Evolutionary conservation across 2,888 invertebrate genomes (phyloP).

Genomic region (Leptinotarsa juncta): DNA sequence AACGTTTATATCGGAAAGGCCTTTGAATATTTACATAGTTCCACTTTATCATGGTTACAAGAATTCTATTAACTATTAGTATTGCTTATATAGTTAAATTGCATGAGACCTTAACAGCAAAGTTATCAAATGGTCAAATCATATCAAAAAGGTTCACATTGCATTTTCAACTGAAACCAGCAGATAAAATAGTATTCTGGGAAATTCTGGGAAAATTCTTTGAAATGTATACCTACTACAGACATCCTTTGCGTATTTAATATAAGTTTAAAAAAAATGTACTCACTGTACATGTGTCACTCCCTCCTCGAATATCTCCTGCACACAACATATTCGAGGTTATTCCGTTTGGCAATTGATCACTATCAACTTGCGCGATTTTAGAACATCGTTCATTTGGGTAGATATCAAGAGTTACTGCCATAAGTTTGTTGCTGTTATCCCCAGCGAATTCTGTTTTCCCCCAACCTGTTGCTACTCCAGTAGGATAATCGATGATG

Average conservation of each 20-base stretch:
- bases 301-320: constrained; percentile 62
- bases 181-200: no score
- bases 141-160: no score
- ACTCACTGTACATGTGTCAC: constrained; percentile 62
- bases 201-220: no score
- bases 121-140: no score
- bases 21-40: no score
- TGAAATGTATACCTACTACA: no score
- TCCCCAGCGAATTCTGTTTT: constrained; percentile 64
- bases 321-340: constrained; percentile 66
- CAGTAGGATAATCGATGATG: constrained; percentile 63
- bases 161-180: no score
- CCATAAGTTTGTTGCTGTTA: constrained; percentile 63
- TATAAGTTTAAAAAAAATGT: not conserved
- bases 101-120: no score
- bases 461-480: constrained; percentile 76
- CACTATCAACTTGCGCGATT: constrained; percentile 52
- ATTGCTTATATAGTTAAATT: no score
- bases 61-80: no score
- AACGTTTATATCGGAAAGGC: no score
- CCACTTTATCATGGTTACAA: not conserved
- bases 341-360: constrained; percentile 56
- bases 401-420: constrained; percentile 63
- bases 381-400: constrained; percentile 59
- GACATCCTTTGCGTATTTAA: no score